Base-by-base conservation (phyloP, 1,140 invertebrate species). In the Aricia agestis region DNA sequence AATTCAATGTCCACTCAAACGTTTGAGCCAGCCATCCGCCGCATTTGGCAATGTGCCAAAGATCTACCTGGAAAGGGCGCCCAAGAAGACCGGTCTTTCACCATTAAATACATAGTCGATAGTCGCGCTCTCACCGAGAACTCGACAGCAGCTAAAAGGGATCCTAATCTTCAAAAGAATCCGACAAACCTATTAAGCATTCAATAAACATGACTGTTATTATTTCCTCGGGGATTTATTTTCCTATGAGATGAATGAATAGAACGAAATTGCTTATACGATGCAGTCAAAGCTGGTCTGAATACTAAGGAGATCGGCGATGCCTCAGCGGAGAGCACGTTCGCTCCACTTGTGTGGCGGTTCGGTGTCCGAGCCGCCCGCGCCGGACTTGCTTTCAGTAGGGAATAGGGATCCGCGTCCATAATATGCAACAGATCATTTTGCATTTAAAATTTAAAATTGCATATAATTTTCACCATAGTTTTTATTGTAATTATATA, bases 241-340 rank as follows among this genome's bases (percentile, higher is more conserved):
- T 59, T 18, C 18, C 18, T 63, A 10, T 11, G 18, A 63, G 59
- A 63, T 36, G 58, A 69, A 63, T 69, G 74, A 79, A 76, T 72
- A 71, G 73, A 74, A 82, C 75, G 73, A 82, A 82, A 82, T 78
- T 78, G 78, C 79, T 77, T 78, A 75, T 78, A 72, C 69, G 77
- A 76, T 77, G 77, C 76, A 76, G 71, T 74, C 76, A 69, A 73
- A 75, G 68, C 57, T 74, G 76, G 68, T 71, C 71, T 81, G 82
- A 86, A 85, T 88, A 85, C 84, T 84, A 84, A 85, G 82, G 72
- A 76, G 76, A 74, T 72, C 78, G 70, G 74, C 45, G 9, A 52
- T 52, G 45, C 45, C 79, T 19, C 73, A 76, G 73, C 83, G 79
- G 82, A 83, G 87, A 85, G 84, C 85, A 87, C 82, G 84, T 87